A percentile compares a stretch with the other conserved stretches of the same genome.
Conservation (phyloP, 1,140 invertebrate species). For the Scylla paramamosain region DNA sequence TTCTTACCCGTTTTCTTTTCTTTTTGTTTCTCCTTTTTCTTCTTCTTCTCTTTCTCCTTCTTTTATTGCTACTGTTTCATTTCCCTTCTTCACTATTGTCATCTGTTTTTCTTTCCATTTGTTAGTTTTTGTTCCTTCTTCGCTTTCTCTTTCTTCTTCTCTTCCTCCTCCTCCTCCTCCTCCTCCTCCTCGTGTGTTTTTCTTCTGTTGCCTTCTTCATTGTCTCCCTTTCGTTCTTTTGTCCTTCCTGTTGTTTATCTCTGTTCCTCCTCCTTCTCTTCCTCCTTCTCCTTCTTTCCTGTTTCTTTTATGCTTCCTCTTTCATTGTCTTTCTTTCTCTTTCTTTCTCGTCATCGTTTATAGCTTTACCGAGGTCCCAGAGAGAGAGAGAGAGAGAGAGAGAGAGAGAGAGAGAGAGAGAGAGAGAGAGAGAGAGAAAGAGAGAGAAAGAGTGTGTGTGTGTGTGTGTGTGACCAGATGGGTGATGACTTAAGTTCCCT, state of each 20-base stretch:
- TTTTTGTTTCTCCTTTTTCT: neutral
- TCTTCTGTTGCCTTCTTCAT: too few species aligned
- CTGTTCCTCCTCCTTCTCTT: too few species aligned
- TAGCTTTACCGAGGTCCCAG: neutral
- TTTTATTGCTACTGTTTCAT: neutral
- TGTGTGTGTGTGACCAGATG: too few species aligned
- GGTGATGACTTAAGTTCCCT: neutral
- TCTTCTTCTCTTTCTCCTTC: neutral
- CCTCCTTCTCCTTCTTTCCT: neutral
- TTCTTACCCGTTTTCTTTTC: neutral
- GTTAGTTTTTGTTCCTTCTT: too few species aligned
- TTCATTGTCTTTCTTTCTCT: neutral
- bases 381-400: conserved; percentile 49
- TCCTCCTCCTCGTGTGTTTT: too few species aligned
- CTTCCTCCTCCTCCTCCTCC: too few species aligned
- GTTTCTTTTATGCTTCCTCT: neutral
- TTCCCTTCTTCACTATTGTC: too few species aligned
- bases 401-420: conserved; percentile 36
- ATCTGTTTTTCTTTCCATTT: too few species aligned
- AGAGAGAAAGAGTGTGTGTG: too few species aligned
- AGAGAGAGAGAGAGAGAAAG: conserved; percentile 50
- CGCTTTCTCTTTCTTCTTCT: too few species aligned
- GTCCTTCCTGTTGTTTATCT: too few species aligned
- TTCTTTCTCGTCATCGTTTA: neutral
- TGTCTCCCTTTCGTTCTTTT: too few species aligned